phyloP scores from a whole-genome alignment of 1,140 invertebrate genomes.

The Anastrepha ludens region DNA sequence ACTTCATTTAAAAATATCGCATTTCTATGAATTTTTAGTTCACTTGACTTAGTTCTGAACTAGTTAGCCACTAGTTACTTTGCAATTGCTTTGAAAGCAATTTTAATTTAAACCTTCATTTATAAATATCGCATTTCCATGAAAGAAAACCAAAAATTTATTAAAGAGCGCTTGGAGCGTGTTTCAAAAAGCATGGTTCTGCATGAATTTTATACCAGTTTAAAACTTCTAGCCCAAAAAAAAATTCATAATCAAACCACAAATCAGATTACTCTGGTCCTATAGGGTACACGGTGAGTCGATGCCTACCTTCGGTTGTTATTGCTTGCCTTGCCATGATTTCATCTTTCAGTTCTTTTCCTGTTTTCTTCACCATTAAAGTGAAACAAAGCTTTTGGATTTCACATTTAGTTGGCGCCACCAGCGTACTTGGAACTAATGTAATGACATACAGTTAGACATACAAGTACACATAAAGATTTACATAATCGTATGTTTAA shows the following conservation, averaged over 20 bases:
- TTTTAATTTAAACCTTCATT: neutral
- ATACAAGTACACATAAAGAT: neutral
- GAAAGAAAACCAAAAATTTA: too few species aligned
- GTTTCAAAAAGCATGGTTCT: too few species aligned
- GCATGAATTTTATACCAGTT: too few species aligned
- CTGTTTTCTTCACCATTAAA: neutral
- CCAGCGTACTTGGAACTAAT: neutral
- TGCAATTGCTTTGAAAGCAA: neutral
- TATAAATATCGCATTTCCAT: too few species aligned
- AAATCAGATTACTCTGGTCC: too few species aligned
- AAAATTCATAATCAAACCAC: too few species aligned
- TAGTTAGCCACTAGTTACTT: neutral
- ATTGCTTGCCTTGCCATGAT: neutral
- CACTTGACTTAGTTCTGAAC: neutral
- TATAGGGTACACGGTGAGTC: neutral
- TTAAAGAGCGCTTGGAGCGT: too few species aligned
- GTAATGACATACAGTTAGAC: neutral
- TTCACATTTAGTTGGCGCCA: constrained; percentile 12
- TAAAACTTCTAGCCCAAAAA: too few species aligned
- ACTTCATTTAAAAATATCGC: too few species aligned
- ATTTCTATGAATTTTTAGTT: too few species aligned
- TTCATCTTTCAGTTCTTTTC: neutral
- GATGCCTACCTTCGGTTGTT: too few species aligned
- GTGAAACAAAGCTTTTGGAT: neutral
- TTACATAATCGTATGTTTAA: neutral